Conservation (phyloP, 2,797 vertebrate genomes). For the Poecile montanus region DNA sequence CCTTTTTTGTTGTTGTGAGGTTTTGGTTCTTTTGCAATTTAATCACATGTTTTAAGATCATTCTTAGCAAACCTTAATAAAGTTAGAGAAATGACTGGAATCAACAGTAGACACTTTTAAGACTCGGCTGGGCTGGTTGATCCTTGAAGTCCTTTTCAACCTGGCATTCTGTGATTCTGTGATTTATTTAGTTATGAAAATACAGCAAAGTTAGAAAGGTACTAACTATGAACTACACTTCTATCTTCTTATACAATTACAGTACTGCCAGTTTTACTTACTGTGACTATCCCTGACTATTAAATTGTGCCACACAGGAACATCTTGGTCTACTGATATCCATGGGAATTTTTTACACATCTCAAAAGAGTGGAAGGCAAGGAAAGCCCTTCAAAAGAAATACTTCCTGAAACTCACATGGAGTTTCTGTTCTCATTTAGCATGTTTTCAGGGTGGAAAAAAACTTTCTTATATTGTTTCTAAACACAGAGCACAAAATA, state of each 20-base stretch:
- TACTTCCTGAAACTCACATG: neutral
- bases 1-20: neutral
- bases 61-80: neutral
- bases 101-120: neutral
- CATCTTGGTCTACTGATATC: neutral
- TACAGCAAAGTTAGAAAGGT: neutral
- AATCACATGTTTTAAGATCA: neutral
- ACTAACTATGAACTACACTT: neutral
- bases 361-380: neutral
- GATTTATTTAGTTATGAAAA: neutral
- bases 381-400: neutral
- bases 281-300: neutral
- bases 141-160: neutral
- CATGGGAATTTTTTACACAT: neutral
- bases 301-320: neutral
- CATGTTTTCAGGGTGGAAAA: neutral
- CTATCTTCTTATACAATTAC: neutral
- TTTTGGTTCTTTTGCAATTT: neutral
- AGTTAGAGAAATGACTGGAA: neutral
- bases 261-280: neutral
- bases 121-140: accelerated
- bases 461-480: neutral
- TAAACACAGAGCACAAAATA: neutral
- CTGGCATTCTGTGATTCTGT: neutral
- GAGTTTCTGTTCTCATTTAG: neutral